phyloP scores from a whole-genome alignment of 1,140 invertebrate species.

The Teleogryllus occipitalis region DNA sequence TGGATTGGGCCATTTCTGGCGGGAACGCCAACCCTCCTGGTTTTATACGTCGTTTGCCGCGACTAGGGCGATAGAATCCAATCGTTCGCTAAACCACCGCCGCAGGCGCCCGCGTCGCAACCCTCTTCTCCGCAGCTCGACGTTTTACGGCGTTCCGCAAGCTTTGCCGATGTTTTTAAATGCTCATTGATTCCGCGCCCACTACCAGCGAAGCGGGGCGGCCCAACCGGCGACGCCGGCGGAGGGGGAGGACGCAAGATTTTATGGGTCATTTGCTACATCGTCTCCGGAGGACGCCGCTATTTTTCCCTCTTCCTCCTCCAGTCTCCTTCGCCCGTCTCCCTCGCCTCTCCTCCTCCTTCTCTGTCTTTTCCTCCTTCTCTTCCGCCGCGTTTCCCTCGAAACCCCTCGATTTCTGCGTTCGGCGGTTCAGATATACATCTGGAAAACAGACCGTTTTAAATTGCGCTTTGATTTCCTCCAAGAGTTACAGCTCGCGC shows the following conservation, averaged over 20 bases:
- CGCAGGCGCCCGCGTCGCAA: too few species aligned
- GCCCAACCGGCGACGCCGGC: background rate
- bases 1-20: background rate
- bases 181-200: slow-evolving; percentile 10
- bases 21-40: background rate
- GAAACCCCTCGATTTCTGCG: background rate
- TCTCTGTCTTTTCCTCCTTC: slow-evolving; percentile 7
- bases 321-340: background rate
- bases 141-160: too few species aligned
- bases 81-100: background rate
- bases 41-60: background rate
- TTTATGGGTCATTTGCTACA: slow-evolving; percentile 16
- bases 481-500: background rate
- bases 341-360: background rate
- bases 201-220: background rate
- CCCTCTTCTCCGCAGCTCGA: too few species aligned
- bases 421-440: background rate
- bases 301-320: slow-evolving; percentile 2
- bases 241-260: slow-evolving; percentile 1
- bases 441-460: background rate
- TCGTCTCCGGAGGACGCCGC: background rate
- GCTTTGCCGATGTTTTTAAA: slow-evolving; percentile 11
- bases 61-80: background rate
- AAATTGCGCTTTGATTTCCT: background rate
- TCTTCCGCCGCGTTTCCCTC: background rate